Conservation (phyloP, 92 coral and sea anemone genomes). For the Epizoanthus scotinus region DNA sequence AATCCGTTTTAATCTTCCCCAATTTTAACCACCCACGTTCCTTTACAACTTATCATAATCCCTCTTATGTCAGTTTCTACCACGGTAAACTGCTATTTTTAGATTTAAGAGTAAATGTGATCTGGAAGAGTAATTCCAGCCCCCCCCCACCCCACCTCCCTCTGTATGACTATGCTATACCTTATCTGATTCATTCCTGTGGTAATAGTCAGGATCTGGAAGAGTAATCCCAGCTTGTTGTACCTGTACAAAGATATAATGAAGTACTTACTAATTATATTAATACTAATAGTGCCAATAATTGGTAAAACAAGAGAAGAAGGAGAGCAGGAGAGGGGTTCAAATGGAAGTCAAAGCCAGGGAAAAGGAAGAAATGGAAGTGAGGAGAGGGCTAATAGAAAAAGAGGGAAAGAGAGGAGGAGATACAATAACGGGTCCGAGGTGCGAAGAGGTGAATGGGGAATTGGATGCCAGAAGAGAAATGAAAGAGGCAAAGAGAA, state of each 20-base stretch:
- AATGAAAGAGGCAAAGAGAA: background rate
- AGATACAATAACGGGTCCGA: too few species aligned
- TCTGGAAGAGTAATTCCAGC: too few species aligned
- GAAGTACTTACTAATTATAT: background rate
- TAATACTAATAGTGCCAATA: background rate
- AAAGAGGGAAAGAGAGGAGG: background rate
- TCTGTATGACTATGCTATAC: constrained; percentile 21
- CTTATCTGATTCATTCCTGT: constrained; percentile 75
- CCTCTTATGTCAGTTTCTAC: too few species aligned
- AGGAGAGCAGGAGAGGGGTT: too few species aligned
- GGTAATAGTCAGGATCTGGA: constrained; percentile 88
- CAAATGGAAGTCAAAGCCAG: too few species aligned
- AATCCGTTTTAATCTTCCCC: too few species aligned
- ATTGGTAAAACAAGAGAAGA: background rate
- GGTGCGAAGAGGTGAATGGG: background rate
- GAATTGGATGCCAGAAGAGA: background rate
- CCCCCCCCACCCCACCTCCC: too few species aligned
- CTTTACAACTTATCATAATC: too few species aligned
- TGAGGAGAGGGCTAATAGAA: background rate
- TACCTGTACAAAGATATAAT: constrained; percentile 46
- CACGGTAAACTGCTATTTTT: too few species aligned
- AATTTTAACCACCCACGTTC: too few species aligned
- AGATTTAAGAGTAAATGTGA: too few species aligned
- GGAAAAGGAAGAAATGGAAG: background rate
- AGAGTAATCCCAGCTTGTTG: constrained; percentile 98